Base-by-base conservation (phyloP, 2,797 vertebrate genomes). In the Pseudocheirus occidentalis region DNA sequence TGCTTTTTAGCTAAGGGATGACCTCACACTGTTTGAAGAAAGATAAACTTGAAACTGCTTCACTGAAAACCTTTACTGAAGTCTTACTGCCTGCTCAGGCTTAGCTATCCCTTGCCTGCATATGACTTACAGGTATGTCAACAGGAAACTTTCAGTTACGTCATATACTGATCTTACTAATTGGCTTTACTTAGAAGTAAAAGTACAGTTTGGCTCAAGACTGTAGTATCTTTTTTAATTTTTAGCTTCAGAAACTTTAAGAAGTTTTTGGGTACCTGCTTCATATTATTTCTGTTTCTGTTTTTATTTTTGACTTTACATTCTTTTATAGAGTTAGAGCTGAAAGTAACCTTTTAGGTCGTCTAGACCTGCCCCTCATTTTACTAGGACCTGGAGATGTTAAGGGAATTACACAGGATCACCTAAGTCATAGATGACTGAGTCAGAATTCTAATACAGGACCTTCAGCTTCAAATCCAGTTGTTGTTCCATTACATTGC, bases 91-190 rank as follows among this genome's bases (percentile, higher is more conserved):
- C 40, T 93, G 73, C 94, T 57, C 81, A 92, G 55, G 53, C 94
- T 94, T 50, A 93, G 16, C 11, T 93, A 31, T 94, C 46, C 57
- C 97, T 93, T 96, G 73, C 21, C 95, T 94, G 81, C 96, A 4
- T 59, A 92, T 90, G 92, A 95, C 66, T 46, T 96, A 94, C 14
- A 98, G 97, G 97, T 96, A 93, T 16, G 93, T 54, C 55, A 14
- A 90, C 14, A 5, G 34, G 40, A 55, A 56, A 0, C 55, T n/a
- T n/a, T 40, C 40, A 40, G 18, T 27, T 11, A 1, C 18, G 0
- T 54, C 73, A 87, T 91, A 87, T 96, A 55, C 34, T 46, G 27
- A 53, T 91, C 54, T 66, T 92, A 57, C 18, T 34, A 24, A 90
- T 93, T 93, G 31, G 24, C 21, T 95, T 95, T 96, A 12, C 87